Evolutionary conservation across 2,888 invertebrate species (phyloP).

Genomic region (Troides aeacus): DNA sequence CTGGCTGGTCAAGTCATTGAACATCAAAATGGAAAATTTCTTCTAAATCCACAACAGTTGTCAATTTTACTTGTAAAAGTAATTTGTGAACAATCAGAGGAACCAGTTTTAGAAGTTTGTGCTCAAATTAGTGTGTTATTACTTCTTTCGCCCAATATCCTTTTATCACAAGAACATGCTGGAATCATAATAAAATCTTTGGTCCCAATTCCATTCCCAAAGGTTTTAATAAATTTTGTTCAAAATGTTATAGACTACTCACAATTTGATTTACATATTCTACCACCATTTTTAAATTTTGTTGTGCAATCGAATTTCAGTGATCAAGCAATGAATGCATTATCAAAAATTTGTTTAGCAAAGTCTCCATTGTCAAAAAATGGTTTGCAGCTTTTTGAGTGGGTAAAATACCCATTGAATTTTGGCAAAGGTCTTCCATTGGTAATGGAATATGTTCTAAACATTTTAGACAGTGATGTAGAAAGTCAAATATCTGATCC

Average conservation of each 20-base stretch:
- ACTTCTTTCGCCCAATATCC: constrained; percentile 81
- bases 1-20: constrained; percentile 82
- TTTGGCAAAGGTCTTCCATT: constrained; percentile 65
- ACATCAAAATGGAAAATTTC: constrained; percentile 82
- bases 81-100: constrained; percentile 67
- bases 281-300: constrained; percentile 83
- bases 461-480: constrained; percentile 55
- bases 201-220: constrained; percentile 77
- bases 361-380: constrained; percentile 83
- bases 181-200: constrained; percentile 84
- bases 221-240: constrained; percentile 82
- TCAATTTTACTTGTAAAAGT: constrained; percentile 79
- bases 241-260: constrained; percentile 83
- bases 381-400: constrained; percentile 80
- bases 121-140: constrained; percentile 80
- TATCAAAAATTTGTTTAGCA: constrained; percentile 83
- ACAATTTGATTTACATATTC: constrained; percentile 85
- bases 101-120: constrained; percentile 70
- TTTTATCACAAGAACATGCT: constrained; percentile 86
- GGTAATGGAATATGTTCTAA: constrained; percentile 63
- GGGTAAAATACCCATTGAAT: constrained; percentile 84
- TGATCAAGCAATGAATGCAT: constrained; percentile 76
- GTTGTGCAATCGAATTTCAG: constrained; percentile 78
- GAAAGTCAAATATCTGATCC: constrained; percentile 61
- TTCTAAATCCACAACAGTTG: constrained; percentile 81